Evolutionary conservation across 2,888 invertebrate species (phyloP).

Genomic region (Tiliacea citrago): DNA sequence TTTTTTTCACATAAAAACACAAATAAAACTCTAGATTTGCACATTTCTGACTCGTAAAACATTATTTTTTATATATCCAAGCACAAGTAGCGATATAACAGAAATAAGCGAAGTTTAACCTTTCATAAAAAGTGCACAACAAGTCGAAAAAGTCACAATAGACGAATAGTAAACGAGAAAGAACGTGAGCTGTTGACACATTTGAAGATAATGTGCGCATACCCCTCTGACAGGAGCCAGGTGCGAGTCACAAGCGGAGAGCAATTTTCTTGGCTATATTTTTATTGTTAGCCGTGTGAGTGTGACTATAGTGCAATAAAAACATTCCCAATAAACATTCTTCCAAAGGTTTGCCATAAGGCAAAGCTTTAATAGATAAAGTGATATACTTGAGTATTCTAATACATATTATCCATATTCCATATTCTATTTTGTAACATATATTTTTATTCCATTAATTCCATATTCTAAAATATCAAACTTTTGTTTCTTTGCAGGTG

Average conservation of each 20-base stretch:
- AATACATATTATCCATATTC: no score
- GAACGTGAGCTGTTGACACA: conserved; percentile 88
- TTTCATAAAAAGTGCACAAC: conserved; percentile 74
- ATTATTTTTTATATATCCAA: conserved; percentile 14
- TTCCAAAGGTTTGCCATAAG: background rate
- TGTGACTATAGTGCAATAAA: background rate
- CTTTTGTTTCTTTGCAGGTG: background rate
- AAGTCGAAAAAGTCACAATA: conserved; percentile 79
- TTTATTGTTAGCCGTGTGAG: background rate
- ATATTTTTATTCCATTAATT: no score
- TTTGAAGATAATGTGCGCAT: conserved; percentile 89
- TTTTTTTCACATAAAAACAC: no score
- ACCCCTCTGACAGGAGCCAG: conserved; percentile 75
- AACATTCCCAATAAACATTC: background rate
- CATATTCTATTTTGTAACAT: no score
- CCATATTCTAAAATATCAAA: no score
- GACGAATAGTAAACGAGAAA: conserved; percentile 83
- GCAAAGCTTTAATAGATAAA: background rate
- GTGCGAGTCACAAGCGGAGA: conserved; percentile 62
- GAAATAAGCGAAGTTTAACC: conserved; percentile 54
- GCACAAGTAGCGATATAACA: conserved; percentile 40
- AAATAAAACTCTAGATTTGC: background rate
- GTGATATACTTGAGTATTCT: background rate
- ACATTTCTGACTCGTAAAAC: background rate
- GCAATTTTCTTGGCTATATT: background rate